Conservation (phyloP, 1,140 invertebrate species). For the Caenorhabditis inopinata region DNA sequence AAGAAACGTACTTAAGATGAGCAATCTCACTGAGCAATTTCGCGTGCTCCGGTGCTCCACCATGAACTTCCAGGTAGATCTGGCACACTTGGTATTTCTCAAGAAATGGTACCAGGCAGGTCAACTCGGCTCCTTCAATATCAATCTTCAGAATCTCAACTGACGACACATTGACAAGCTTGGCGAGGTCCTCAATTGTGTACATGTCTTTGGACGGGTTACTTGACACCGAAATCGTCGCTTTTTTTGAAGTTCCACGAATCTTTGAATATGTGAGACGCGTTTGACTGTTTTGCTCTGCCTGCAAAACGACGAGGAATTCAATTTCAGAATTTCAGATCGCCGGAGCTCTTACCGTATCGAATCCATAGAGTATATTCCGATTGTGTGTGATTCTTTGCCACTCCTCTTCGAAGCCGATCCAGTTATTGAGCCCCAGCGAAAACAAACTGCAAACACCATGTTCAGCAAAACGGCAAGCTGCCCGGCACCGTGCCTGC, state of each 20-base stretch:
- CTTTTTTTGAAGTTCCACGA: not conserved
- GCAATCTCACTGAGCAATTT: not conserved
- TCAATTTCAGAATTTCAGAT: too few relatives aligned
- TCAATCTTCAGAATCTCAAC: constrained; percentile 34
- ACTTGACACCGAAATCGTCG: not conserved
- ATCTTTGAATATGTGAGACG: not conserved
- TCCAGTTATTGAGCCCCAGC: constrained; percentile 8
- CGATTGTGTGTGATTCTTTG: not conserved
- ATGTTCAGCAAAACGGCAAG: not conserved
- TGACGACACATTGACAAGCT: not conserved
- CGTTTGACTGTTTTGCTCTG: not conserved
- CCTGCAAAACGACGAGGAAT: too few relatives aligned
- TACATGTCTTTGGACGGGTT: not conserved
- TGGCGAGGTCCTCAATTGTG: not conserved
- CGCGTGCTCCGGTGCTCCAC: not conserved
- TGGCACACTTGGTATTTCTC: not conserved
- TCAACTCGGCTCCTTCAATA: constrained; percentile 33
- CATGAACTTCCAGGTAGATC: constrained; percentile 26
- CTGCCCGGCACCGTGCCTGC: too few relatives aligned
- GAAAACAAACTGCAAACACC: constrained; percentile 5
- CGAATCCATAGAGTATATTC: constrained; percentile 23
- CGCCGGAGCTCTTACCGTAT: not conserved
- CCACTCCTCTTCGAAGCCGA: constrained; percentile 12
- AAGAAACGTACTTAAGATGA: too few relatives aligned
- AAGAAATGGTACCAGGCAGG: not conserved